Base-by-base conservation (phyloP, 2,113 vertebrate species). In the Ictalurus furcatus region DNA sequence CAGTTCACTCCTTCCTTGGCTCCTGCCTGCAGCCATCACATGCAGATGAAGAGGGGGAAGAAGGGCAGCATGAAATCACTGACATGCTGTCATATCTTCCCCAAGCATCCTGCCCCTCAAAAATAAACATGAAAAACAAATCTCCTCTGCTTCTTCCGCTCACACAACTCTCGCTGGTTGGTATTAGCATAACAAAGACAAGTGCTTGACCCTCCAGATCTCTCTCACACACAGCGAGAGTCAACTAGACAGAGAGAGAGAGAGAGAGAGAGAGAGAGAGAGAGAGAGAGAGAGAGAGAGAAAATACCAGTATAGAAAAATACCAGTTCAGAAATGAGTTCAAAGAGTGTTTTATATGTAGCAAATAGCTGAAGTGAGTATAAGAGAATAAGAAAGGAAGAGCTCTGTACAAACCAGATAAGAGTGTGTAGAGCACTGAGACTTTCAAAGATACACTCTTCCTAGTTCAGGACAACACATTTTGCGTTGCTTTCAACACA, bases 181-280 rank as follows among this genome's bases (percentile, higher is more conserved):
- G 73, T 90, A 92, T 93, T 90, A 90, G 78, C 89, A 93, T 91
- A 91, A 94, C 94, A 95, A 92, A 93, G 91, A 84, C 89, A 90
- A 74, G 59, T 40, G 16, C 90, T 93, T 89, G 90, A 89, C 90
- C 88, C 74, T 87, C 37, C n/a, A 86, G 61, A 84, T 80, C 84
- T 67, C 67, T 58, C 73, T 59, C 84, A 80, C 54, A 87, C 54
- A 86, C 65, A 88, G 44, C 9, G 8, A 88, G 65, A 76, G 52
- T 63, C 6, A 80, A 48, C 40, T 28, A 85, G 63, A 65, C 28
- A 48, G 30, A 58, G 23, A 83, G 54, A 40, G n/a, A 65, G 54
- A 71, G 48, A 80, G 63, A 48, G 23, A 81, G 63, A 52, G 65
- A 63, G 63, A 44, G 86, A 79, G 58, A 54, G 44, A 48, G 44